Percentiles rank a stretch among this genome's conserved stretches.
Conservation (phyloP, 2,888 invertebrate genomes). For the Empis livida region DNA sequence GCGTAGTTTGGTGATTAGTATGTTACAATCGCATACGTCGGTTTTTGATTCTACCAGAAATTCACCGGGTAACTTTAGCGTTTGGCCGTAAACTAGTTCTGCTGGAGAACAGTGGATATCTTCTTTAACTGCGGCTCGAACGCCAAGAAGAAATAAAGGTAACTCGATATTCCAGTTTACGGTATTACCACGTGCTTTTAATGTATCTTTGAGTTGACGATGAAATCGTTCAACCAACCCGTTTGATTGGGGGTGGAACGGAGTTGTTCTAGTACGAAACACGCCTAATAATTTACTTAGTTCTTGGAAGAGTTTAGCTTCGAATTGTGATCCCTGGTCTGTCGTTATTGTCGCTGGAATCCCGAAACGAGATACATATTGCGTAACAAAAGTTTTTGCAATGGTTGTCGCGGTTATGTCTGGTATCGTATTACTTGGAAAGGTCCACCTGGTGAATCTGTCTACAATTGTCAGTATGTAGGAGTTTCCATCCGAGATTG, state of each 20-base stretch:
- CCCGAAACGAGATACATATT: constrained; percentile 10
- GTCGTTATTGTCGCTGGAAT: constrained; percentile 8
- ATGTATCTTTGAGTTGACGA: constrained; percentile 3
- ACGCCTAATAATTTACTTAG: neutral
- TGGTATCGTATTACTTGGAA: constrained; percentile 13
- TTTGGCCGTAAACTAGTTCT: constrained; percentile 1
- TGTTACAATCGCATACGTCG: too few species aligned
- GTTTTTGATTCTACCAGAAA: too few species aligned
- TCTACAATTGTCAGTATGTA: constrained; percentile 21
- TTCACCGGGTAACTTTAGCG: neutral
- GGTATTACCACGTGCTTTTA: neutral
- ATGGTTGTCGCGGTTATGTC: constrained; percentile 13
- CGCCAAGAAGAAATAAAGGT: constrained; percentile 6
- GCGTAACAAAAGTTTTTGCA: constrained; percentile 3
- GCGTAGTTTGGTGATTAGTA: neutral
- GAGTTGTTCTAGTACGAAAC: neutral
- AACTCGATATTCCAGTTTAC: constrained; percentile 6
- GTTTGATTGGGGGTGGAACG: constrained; percentile 5
- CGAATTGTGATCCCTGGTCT: constrained; percentile 10
- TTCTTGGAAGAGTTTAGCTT: constrained; percentile 5
- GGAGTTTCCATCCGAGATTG: constrained; percentile 13
- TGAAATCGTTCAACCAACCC: constrained; percentile 7
- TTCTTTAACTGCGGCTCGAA: constrained; percentile 7
- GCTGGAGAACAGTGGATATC: constrained; percentile 5
- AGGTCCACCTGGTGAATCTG: constrained; percentile 16